Evolutionary conservation across 1,140 invertebrate species (phyloP), one percentile per base, ranked within the genome.

Genomic region (Rhyacophila brunnea): DNA sequence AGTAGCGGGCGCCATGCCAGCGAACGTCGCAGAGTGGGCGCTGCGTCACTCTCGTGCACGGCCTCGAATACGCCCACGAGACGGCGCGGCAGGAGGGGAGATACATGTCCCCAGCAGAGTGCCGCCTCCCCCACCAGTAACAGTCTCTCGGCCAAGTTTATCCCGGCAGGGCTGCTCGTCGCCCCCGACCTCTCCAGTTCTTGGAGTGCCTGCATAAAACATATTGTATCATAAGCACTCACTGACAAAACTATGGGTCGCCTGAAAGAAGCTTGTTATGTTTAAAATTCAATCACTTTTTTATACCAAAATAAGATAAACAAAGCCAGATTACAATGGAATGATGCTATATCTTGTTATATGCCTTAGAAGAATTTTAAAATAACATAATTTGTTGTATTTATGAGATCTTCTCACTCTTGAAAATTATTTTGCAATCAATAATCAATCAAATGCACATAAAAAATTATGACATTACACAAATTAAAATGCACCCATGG

Each of bases 1-100:
- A 95, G 85, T 6, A 90, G 81, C 57, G 91, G 86, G 63, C 80
- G 80, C 93, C 92, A 95, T 7, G 18, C 80, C 71, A 5, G 73
- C 61, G 48, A 74, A 81, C 43, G 90, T 73, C 49, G 75, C 45
- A 92, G 72, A 6, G 84, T 77, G 34, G 87, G 85, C 49, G 81
- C 82, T 48, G 83, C 80, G 62, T 87, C 86, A 36, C 84, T 79
- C 74, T 88, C 84, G 67, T 85, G 84, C 35, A 87, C 80, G 32
- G 81, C 75, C 71, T 90, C 89, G 73, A 89, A 89, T 13, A 87
- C 81, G 14, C 86, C 83, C 53, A 89, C 83, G 28, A 91, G 71
- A 65, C 85, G 75, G 72, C 85, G 87, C 0, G 86, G 85, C 61
- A 89, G 81, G 62, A 80, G 75, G 52, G 80, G 74, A 35, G 82